phyloP scores from a whole-genome alignment of 2,113 vertebrate genomes.

The Quiscalus mexicanus region DNA sequence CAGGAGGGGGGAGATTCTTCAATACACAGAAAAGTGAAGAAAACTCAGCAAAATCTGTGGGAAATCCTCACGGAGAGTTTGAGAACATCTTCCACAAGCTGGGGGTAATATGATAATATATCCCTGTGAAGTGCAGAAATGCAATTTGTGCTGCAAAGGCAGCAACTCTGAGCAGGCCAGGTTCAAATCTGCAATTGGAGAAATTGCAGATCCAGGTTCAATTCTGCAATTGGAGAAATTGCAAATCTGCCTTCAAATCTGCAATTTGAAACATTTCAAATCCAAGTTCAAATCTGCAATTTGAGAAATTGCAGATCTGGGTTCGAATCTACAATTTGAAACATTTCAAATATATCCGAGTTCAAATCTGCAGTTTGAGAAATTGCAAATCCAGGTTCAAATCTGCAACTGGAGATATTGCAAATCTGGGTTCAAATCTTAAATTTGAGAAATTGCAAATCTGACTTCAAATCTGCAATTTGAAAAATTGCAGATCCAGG shows the following conservation, averaged over 20 bases:
- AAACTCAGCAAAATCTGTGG: accelerated
- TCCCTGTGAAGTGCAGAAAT: accelerated
- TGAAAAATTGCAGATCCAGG: accelerated
- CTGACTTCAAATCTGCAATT: accelerated
- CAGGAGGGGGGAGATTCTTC: accelerated
- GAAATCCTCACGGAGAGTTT: background rate
- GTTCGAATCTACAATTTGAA: background rate
- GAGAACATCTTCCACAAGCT: background rate
- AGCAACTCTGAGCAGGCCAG: accelerated
- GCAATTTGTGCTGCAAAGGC: background rate
- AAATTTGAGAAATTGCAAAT: background rate
- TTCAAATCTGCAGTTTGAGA: background rate
- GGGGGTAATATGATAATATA: accelerated
- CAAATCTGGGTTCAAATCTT: background rate
- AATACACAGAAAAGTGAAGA: accelerated
- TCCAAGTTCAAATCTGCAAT: too few relatives aligned
- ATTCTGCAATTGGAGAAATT: too few relatives aligned
- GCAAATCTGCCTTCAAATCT: too few relatives aligned
- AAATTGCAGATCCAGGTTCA: too few relatives aligned
- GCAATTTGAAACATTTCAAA: too few relatives aligned
- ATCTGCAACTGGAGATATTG: accelerated
- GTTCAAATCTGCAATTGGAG: background rate
- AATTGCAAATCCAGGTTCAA: accelerated
- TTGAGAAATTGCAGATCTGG: accelerated
- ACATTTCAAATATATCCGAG: accelerated